Percentiles rank a stretch among this genome's conserved stretches.
These are phyloP conservation scores for Oceanodroma leucorhoa DNA, from an alignment of 2,797 vertebrate species.

Conservation along the genomic window DNA sequence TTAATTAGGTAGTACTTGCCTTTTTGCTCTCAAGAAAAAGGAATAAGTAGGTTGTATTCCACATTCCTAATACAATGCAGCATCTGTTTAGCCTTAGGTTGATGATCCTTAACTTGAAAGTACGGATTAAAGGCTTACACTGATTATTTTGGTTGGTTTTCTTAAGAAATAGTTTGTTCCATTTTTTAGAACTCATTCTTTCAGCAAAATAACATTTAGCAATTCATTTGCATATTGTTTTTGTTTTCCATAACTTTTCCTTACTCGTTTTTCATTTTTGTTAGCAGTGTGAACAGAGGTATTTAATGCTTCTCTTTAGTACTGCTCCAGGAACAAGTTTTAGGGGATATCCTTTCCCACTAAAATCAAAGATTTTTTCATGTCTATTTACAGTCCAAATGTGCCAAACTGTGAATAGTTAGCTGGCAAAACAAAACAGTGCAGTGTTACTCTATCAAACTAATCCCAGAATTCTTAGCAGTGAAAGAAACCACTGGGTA, in stretches of 20 bases:
- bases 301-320: constrained; percentile 67
- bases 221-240: constrained; percentile 46
- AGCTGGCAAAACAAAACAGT: constrained; percentile 75
- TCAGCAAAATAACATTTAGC: constrained; percentile 41
- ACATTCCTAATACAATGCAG: constrained; percentile 74
- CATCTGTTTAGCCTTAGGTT: constrained; percentile 75
- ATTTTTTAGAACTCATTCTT: constrained; percentile 52
- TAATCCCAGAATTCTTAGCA: constrained; percentile 40
- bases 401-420: constrained; percentile 90
- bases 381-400: constrained; percentile 77
- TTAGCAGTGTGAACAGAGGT: constrained; percentile 63
- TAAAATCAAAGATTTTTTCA: constrained; percentile 71
- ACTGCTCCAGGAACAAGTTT: constrained; percentile 63
- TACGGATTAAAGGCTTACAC: constrained; percentile 70
- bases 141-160: constrained; percentile 68
- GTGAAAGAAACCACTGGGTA: constrained; percentile 65
- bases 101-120: constrained; percentile 71
- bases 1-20: constrained; percentile 71
- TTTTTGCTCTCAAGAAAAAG: constrained; percentile 69
- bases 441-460: constrained; percentile 72
- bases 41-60: constrained; percentile 68
- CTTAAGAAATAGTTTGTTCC: constrained; percentile 47
- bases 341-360: constrained; percentile 59
- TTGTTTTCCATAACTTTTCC: constrained; percentile 42
- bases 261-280: constrained; percentile 39